Conservation (phyloP, 1,140 invertebrate species). For the Panagrolaimus sp. region DNA sequence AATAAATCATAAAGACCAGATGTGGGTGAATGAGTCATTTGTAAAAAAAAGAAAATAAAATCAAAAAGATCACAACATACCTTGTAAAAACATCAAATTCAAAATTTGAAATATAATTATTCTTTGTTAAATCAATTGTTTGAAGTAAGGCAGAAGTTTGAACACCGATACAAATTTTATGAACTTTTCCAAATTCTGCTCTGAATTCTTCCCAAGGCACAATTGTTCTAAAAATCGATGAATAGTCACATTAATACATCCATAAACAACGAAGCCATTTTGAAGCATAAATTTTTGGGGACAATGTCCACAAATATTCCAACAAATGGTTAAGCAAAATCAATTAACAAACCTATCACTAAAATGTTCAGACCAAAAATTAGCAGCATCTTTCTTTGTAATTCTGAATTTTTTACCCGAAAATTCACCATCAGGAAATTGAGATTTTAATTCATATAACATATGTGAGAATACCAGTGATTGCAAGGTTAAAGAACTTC, state of each 20-base stretch:
- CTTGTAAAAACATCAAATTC: slow-evolving; percentile 99
- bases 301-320: too few relatives aligned
- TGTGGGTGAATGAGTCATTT: background rate
- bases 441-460: slow-evolving; percentile 94
- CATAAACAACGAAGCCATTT: too few relatives aligned
- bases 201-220: slow-evolving; percentile 95
- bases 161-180: slow-evolving; percentile 85
- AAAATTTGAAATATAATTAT: slow-evolving; percentile 99
- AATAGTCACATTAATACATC: too few relatives aligned
- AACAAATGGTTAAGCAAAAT: too few relatives aligned
- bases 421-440: slow-evolving; percentile 89
- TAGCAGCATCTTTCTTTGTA: slow-evolving; percentile 95
- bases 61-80: slow-evolving; percentile 65
- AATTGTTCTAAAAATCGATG: too few relatives aligned
- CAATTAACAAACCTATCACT: slow-evolving; percentile 81
- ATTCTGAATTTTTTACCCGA: slow-evolving; percentile 94
- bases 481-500: slow-evolving; percentile 82
- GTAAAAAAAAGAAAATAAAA: background rate
- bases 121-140: slow-evolving; percentile 97
- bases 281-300: too few relatives aligned
- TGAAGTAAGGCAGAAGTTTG: slow-evolving; percentile 98
- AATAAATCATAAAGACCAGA: slow-evolving; percentile 6
- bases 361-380: slow-evolving; percentile 94
- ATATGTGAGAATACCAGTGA: slow-evolving; percentile 99
- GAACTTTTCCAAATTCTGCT: slow-evolving; percentile 69